These are phyloP conservation scores for Nycteola revayana DNA, from an alignment of 2,888 invertebrate genomes.

Conservation along the genomic window DNA sequence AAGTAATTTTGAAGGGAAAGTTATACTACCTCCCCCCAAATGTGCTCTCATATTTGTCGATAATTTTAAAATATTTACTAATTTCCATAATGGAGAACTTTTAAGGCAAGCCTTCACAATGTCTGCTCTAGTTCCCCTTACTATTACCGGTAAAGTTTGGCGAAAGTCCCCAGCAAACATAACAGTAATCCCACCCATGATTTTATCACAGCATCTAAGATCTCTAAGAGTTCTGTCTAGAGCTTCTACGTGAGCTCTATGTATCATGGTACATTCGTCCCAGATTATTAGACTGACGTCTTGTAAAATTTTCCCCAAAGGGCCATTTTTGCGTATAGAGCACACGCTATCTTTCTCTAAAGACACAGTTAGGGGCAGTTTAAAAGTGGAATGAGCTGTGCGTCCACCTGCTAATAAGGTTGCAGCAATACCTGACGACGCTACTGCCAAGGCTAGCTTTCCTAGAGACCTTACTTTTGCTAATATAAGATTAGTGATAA, in stretches of 20 bases:
- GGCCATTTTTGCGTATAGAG: constrained; percentile 25
- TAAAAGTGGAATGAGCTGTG: constrained; percentile 20
- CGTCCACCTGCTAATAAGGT: constrained; percentile 16
- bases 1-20: constrained; percentile 28
- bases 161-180: constrained; percentile 26
- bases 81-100: constrained; percentile 27
- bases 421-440: constrained; percentile 20
- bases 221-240: constrained; percentile 27
- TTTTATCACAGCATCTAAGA: constrained; percentile 18
- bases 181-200: constrained; percentile 25
- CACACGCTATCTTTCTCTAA: constrained; percentile 17
- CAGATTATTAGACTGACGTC: constrained; percentile 20
- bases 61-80: constrained; percentile 23
- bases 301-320: constrained; percentile 22
- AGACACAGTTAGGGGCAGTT: constrained; percentile 10
- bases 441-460: constrained; percentile 13
- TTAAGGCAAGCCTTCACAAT: constrained; percentile 19
- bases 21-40: constrained; percentile 24
- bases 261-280: constrained; percentile 23
- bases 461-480: constrained; percentile 16
- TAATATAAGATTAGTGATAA: constrained; percentile 20
- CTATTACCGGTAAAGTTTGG: constrained; percentile 25
- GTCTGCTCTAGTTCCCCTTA: constrained; percentile 23
- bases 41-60: constrained; percentile 30
- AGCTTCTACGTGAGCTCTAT: constrained; percentile 29